Percentiles rank a stretch among this genome's conserved stretches.
Evolutionary conservation across 2,888 invertebrate species (phyloP).

Genomic region (Desoria tigrina): DNA sequence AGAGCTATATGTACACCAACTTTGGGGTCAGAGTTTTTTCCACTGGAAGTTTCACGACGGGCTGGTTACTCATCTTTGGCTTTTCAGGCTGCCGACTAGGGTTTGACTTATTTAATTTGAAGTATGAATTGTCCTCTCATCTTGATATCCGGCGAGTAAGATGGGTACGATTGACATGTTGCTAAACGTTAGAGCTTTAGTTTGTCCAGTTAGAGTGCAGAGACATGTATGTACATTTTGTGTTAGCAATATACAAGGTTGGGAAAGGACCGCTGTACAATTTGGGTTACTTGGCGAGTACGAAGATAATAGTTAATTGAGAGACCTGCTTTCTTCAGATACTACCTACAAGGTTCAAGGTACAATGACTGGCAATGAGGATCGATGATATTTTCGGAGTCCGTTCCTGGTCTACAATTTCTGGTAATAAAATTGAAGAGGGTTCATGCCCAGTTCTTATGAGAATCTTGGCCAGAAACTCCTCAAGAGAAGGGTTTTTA

Average conservation of each 20-base stretch:
- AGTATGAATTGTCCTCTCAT: too few relatives aligned
- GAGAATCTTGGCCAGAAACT: too few relatives aligned
- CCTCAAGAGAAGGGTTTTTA: neutral
- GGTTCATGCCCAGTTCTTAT: too few relatives aligned
- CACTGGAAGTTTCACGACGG: neutral
- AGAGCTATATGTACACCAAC: too few relatives aligned
- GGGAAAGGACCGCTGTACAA: neutral
- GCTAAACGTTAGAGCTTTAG: too few relatives aligned
- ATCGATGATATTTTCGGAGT: neutral
- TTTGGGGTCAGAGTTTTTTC: too few relatives aligned
- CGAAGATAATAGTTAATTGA: constrained; percentile 9
- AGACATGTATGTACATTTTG: too few relatives aligned
- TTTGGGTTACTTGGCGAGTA: neutral
- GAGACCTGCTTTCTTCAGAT: constrained; percentile 18
- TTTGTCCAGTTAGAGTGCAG: too few relatives aligned
- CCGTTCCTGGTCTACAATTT: neutral
- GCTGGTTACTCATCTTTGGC: neutral
- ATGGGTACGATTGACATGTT: too few relatives aligned
- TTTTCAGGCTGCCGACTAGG: constrained; percentile 12
- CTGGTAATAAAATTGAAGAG: too few relatives aligned
- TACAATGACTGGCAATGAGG: constrained; percentile 18
- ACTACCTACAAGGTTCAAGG: constrained; percentile 16
- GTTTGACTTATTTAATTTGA: constrained; percentile 9
- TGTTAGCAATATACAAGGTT: too few relatives aligned
- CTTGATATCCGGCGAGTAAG: too few relatives aligned